phyloP scores from a whole-genome alignment of 2,797 vertebrate species.

The Cuculus canorus region DNA sequence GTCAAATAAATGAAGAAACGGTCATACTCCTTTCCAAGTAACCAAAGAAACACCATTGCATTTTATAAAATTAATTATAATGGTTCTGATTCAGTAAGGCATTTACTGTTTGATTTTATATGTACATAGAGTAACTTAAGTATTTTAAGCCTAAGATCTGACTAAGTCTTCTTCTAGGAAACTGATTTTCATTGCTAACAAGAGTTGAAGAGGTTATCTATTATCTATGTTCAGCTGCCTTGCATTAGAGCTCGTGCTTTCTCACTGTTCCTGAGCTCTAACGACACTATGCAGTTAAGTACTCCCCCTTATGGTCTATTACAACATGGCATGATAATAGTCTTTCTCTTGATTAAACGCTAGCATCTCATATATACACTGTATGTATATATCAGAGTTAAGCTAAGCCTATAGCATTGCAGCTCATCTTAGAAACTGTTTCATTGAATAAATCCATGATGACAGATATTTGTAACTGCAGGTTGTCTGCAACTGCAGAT shows the following conservation, averaged over 20 bases:
- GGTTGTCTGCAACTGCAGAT: neutral
- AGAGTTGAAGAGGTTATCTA: neutral
- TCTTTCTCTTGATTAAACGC: neutral
- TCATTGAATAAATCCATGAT: neutral
- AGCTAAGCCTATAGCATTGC: neutral
- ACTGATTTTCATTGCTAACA: neutral
- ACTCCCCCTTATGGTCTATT: slow-evolving; percentile 39
- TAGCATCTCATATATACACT: neutral
- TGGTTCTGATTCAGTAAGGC: neutral
- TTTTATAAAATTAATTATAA: neutral
- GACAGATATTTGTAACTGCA: neutral
- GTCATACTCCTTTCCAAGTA: neutral
- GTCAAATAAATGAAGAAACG: neutral
- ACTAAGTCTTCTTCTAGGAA: neutral
- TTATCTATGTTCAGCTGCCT: neutral
- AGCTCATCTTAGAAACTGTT: neutral
- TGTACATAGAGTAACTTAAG: neutral
- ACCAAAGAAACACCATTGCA: neutral
- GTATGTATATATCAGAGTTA: neutral
- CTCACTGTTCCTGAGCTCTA: neutral
- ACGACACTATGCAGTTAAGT: neutral
- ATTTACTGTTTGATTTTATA: neutral
- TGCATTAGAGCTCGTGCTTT: neutral
- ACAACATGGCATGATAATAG: neutral
- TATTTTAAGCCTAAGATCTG: neutral